Conservation (phyloP, 1,140 invertebrate species). For the Diplogasteroides magnus region DNA sequence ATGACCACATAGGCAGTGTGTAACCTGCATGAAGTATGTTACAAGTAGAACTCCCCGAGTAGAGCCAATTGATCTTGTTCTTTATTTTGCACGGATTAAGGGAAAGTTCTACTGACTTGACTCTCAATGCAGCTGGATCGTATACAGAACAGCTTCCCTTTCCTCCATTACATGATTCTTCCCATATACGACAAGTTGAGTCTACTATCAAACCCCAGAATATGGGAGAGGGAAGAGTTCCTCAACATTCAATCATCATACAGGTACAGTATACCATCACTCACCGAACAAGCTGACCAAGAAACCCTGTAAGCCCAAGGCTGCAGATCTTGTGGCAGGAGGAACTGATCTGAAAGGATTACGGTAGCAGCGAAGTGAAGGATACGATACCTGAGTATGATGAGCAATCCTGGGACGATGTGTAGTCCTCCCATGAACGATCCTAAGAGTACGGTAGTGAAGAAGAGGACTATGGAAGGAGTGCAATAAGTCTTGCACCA, state of each 20-base stretch:
- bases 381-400: slow-evolving; percentile 23
- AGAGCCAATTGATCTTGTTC: too few relatives aligned
- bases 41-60: too few relatives aligned
- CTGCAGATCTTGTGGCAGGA: slow-evolving; percentile 29
- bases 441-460: slow-evolving; percentile 44
- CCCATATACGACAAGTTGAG: slow-evolving; percentile 48
- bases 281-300: slow-evolving; percentile 15
- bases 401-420: slow-evolving; percentile 34
- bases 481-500: slow-evolving; percentile 41
- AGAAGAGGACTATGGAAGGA: slow-evolving; percentile 35
- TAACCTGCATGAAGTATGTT: too few relatives aligned
- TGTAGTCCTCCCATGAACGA: slow-evolving; percentile 36
- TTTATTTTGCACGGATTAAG: too few relatives aligned
- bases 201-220: slow-evolving; percentile 51
- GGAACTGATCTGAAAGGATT: slow-evolving; percentile 30
- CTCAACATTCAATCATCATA: slow-evolving; percentile 4
- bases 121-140: slow-evolving; percentile 38
- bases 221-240: slow-evolving; percentile 49
- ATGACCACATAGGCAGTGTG: slow-evolving; percentile 27
- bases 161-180: slow-evolving; percentile 31
- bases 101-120: slow-evolving; percentile 17
- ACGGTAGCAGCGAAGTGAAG: neutral
- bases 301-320: slow-evolving; percentile 29
- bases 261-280: neutral
- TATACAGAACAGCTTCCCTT: slow-evolving; percentile 49